Conservation (phyloP, 1,140 invertebrate genomes). For the Zaprionus lachaisei region DNA sequence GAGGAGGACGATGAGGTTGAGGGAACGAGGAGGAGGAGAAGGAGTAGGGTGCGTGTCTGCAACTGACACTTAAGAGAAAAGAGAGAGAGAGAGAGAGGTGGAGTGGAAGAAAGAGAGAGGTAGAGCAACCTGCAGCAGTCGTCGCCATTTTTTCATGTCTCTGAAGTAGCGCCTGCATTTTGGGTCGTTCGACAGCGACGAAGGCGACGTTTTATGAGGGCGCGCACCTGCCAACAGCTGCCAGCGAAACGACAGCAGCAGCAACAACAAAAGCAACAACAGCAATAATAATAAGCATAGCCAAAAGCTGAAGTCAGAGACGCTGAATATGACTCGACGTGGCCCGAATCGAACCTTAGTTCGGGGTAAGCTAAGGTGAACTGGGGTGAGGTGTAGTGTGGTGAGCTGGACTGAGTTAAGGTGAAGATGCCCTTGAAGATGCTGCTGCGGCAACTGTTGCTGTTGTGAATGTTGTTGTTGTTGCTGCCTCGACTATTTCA, state of each 20-base stretch:
- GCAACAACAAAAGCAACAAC: conserved; percentile 7
- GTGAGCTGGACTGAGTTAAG: not conserved
- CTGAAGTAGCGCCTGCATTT: conserved; percentile 44
- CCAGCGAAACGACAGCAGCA: conserved; percentile 25
- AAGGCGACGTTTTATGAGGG: conserved; percentile 67
- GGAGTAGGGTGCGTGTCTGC: conserved; percentile 60
- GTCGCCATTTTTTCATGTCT: conserved; percentile 61
- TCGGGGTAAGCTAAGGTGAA: conserved; percentile 15
- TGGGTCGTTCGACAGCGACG: conserved; percentile 26
- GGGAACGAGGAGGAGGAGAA: not conserved
- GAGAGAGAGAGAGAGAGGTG: conserved; percentile 18
- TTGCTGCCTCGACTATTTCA: conserved; percentile 15
- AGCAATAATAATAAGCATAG: conserved; percentile 66
- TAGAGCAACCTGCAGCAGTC: conserved; percentile 35
- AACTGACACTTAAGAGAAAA: conserved; percentile 65
- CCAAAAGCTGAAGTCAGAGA: conserved; percentile 70
- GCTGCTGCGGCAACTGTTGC: conserved; percentile 32
- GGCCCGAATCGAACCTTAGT: conserved; percentile 43
- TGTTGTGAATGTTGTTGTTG: conserved; percentile 27
- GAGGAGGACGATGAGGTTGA: not conserved
- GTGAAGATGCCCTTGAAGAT: conserved; percentile 64
- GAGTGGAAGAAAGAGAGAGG: conserved; percentile 23
- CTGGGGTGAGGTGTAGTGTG: conserved; percentile 6
- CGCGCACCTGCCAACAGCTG: conserved; percentile 81
- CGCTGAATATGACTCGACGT: conserved; percentile 28